Evolutionary conservation across 2,113 vertebrate species (phyloP).

Genomic region (Varanus salvator): DNA sequence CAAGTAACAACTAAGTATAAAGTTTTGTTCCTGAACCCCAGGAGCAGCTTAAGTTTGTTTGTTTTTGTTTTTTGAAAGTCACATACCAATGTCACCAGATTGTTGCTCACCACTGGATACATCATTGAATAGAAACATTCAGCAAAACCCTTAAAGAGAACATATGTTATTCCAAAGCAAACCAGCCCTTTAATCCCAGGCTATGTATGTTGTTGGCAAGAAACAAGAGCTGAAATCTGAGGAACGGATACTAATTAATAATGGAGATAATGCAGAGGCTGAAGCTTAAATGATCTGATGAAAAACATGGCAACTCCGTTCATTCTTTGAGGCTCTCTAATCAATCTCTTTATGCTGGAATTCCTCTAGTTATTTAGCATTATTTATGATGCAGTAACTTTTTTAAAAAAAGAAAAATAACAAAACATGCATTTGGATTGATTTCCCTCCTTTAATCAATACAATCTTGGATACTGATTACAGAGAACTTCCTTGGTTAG

Average conservation of each 20-base stretch:
- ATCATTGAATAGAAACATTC: not conserved
- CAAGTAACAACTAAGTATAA: not conserved
- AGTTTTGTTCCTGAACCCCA: not conserved
- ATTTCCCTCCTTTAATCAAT: conserved; percentile 7
- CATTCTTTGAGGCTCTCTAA: conserved; percentile 59
- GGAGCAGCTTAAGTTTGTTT: not conserved
- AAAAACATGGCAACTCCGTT: conserved; percentile 50
- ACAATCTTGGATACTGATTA: conserved; percentile 16
- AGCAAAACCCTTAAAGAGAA: conserved; percentile 21
- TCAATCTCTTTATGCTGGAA: conserved; percentile 47
- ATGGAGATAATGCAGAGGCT: conserved; percentile 57
- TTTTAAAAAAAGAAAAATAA: not conserved
- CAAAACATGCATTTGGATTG: conserved; percentile 26
- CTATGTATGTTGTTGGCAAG: conserved; percentile 55
- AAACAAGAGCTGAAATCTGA: conserved; percentile 63
- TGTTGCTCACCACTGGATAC: not conserved
- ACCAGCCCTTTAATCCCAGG: conserved; percentile 31
- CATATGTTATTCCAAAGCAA: conserved; percentile 33
- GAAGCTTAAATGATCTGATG: conserved; percentile 53
- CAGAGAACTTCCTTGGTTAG: not conserved
- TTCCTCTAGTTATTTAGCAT: conserved; percentile 36
- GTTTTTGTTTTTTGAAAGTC: too few relatives aligned
- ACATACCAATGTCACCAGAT: not conserved
- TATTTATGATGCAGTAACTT: conserved; percentile 40
- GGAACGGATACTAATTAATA: conserved; percentile 67